These are phyloP conservation scores for Papilio aristodemus DNA, from an alignment of 1,140 invertebrate species.

Conservation along the genomic window DNA sequence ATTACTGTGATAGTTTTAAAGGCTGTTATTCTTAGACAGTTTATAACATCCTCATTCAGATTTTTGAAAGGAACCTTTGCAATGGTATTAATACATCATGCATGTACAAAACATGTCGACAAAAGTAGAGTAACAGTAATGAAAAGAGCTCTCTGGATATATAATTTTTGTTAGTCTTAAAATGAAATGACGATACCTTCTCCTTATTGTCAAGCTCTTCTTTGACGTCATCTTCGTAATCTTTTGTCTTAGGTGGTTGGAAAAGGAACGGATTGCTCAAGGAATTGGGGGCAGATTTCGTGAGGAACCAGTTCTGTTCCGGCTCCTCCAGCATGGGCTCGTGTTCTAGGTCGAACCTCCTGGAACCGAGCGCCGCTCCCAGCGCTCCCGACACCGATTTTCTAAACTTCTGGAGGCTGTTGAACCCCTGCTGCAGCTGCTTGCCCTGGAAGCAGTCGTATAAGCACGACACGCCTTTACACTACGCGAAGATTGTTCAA, in stretches of 20 bases:
- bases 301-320: slow-evolving; percentile 88
- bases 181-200: slow-evolving; percentile 56
- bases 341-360: slow-evolving; percentile 71
- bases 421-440: slow-evolving; percentile 81
- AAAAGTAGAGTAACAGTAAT: no score
- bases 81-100: no score
- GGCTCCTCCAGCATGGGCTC: slow-evolving; percentile 71
- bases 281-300: slow-evolving; percentile 89
- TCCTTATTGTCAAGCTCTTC: slow-evolving; percentile 64
- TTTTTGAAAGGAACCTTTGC: no score
- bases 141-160: no score
- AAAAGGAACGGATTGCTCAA: slow-evolving; percentile 83
- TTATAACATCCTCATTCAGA: no score
- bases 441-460: slow-evolving; percentile 79
- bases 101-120: no score
- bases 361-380: slow-evolving; percentile 75
- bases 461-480: slow-evolving; percentile 79
- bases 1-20: no score
- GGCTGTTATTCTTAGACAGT: no score
- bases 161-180: no score
- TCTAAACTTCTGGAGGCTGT: slow-evolving; percentile 85
- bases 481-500: slow-evolving; percentile 61
- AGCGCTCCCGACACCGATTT: slow-evolving; percentile 86
- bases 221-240: slow-evolving; percentile 63
- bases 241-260: slow-evolving; percentile 59